Evolutionary conservation across 2,113 vertebrate species (phyloP), one percentile per base, ranked within the genome.

Genomic region (Ranitomeya imitator): DNA sequence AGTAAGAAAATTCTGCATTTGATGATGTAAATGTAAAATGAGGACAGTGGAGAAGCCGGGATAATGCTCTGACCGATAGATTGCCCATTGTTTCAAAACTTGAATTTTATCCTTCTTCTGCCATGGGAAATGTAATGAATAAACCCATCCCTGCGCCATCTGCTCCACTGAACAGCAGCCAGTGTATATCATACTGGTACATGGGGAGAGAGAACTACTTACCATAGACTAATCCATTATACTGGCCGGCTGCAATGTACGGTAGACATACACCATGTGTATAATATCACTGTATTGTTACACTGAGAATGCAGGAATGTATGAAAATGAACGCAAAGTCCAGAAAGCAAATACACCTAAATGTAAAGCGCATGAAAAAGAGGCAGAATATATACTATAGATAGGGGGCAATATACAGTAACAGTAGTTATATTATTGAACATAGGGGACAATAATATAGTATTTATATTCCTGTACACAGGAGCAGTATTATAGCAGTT

Each of bases 71-170:
- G 87, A 78, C 81, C 71, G 63, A 79, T 18, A 67, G 81, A 84
- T 23, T 67, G 71, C 81, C 71, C 81, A 84, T 88, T 84, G 81
- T 84, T 84, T 79, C 71, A 78, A 65, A 83, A 67, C 61, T 78
- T 52, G 52, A 76, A 61, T 88, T 55, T 67, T 21, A 84, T 88
- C 80, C 87, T 83, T 83, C 60, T 57, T n/a, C n/a, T 78, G 57
- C 59, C 81, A 54, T 84, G 81, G 87, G 87, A 88, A 78, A 84
- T 88, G 87, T 88, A 84, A 88, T 88, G 69, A 84, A 88, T 60
- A 69, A 84, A 88, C 19, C 80, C 59, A 79, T 88, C 87, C 71
- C 60, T 19, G 81, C 73, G 73, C 87, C 87, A 88, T 88, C 87
- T 88, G 87, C 21, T 84, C 81, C 71, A 69, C 57, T 78, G 87